These are phyloP conservation scores for Chironomus striatipennis DNA, from an alignment of 1,140 invertebrate species.

Conservation along the genomic window DNA sequence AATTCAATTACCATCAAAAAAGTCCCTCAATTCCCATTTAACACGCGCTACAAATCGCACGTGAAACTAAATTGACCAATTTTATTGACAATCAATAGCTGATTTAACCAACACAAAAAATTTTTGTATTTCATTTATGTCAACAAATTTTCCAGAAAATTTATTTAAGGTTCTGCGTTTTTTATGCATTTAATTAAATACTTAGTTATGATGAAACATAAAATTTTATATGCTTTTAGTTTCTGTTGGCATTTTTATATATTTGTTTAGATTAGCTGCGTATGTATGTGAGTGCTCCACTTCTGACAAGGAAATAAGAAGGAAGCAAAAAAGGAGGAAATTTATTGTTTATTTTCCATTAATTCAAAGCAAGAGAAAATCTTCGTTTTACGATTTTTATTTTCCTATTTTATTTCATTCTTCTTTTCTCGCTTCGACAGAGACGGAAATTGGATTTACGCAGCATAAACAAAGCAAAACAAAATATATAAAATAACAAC, in stretches of 20 bases:
- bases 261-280: not conserved
- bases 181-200: slow-evolving; percentile 10
- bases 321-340: not conserved
- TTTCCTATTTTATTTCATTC: too few species aligned
- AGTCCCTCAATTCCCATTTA: too few species aligned
- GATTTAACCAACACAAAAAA: too few species aligned
- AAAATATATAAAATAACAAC: not conserved
- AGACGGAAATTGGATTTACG: too few species aligned
- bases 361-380: not conserved
- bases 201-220: not conserved
- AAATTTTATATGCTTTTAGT: not conserved
- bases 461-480: too few species aligned
- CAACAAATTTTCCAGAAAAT: slow-evolving; percentile 8
- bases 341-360: not conserved
- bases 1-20: too few species aligned
- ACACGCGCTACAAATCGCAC: too few species aligned
- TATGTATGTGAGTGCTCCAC: too few species aligned
- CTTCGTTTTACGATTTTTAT: not conserved
- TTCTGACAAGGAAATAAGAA: not conserved
- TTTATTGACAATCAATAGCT: not conserved
- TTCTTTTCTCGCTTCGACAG: too few species aligned
- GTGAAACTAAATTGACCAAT: not conserved
- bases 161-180: not conserved
- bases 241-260: not conserved
- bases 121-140: too few species aligned